These are phyloP conservation scores for Xyrauchen texanus DNA, from an alignment of 2,113 vertebrate species.

Conservation along the genomic window DNA sequence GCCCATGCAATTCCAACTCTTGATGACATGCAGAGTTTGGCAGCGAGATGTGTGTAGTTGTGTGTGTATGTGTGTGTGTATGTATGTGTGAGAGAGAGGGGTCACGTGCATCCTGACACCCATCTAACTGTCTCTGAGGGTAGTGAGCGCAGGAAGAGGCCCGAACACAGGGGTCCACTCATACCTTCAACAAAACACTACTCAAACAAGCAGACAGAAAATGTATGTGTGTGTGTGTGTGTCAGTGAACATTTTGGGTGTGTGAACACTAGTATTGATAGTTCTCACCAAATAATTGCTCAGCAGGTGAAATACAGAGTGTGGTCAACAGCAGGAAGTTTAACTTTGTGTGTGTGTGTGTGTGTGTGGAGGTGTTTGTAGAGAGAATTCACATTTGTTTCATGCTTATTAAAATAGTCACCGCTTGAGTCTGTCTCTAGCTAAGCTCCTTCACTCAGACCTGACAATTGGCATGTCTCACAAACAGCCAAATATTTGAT, in stretches of 20 bases:
- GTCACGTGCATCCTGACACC: slow-evolving; percentile 24
- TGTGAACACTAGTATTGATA: slow-evolving; percentile 30
- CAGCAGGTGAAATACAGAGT: slow-evolving; percentile 40
- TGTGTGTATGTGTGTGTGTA: neutral
- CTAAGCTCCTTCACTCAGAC: slow-evolving; percentile 23
- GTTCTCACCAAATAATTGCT: slow-evolving; percentile 48
- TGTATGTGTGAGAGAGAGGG: neutral
- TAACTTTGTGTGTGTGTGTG: neutral
- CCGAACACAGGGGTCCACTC: slow-evolving; percentile 19
- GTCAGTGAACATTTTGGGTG: neutral
- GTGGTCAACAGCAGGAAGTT: slow-evolving; percentile 31
- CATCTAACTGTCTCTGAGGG: slow-evolving; percentile 43
- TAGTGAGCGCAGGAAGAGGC: slow-evolving; percentile 47
- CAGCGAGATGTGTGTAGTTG: neutral
- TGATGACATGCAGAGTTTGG: slow-evolving; percentile 70
- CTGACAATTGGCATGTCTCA: neutral
- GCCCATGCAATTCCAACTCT: slow-evolving; percentile 75
- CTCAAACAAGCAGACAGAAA: slow-evolving; percentile 31
- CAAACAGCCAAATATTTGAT: neutral
- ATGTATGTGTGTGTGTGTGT: slow-evolving; percentile 21
- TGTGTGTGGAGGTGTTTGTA: neutral
- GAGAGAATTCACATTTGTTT: slow-evolving; percentile 3
- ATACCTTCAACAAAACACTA: slow-evolving; percentile 38
- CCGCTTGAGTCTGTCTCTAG: neutral
- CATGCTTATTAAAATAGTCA: slow-evolving; percentile 16